Percentiles rank a stretch among this genome's conserved stretches.
phyloP scores from a whole-genome alignment of 2,113 vertebrate species.

The Gulo gulo region DNA sequence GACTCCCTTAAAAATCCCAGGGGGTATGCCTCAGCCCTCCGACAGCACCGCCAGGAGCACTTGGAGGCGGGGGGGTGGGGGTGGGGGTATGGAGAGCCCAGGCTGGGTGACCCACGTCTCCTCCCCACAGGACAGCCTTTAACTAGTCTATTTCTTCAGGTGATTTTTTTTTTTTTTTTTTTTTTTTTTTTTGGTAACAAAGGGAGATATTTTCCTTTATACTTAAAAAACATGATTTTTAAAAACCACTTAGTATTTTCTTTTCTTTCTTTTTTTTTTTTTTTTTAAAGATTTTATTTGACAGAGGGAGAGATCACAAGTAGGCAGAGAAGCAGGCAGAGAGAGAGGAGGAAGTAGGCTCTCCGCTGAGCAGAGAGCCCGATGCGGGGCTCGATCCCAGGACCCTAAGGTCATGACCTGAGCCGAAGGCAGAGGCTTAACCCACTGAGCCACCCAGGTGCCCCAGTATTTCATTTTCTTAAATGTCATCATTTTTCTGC shows the following conservation, averaged over 20 bases:
- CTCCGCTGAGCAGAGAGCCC: too few relatives aligned
- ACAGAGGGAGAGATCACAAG: too few relatives aligned
- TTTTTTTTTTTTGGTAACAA: neutral
- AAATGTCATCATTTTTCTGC: neutral
- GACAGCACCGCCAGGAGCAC: neutral
- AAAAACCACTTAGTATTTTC: neutral
- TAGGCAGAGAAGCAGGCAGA: too few relatives aligned
- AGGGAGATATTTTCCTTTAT: neutral
- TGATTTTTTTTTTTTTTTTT: neutral
- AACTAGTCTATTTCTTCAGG: neutral
- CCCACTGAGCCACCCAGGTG: too few relatives aligned
- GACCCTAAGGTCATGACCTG: too few relatives aligned
- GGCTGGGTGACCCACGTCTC: too few relatives aligned
- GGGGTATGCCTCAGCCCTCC: neutral
- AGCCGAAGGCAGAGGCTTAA: too few relatives aligned
- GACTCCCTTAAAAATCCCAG: neutral
- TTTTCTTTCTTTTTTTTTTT: too few relatives aligned
- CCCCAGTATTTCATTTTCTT: neutral
- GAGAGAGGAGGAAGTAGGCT: too few relatives aligned
- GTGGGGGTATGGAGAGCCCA: rapidly evolving
- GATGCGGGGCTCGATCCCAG: too few relatives aligned
- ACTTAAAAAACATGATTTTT: neutral
- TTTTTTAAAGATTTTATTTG: too few relatives aligned
- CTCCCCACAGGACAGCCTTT: neutral
- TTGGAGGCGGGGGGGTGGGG: neutral